Conservation (phyloP, 2,113 vertebrate genomes). For the Maylandia zebra region DNA sequence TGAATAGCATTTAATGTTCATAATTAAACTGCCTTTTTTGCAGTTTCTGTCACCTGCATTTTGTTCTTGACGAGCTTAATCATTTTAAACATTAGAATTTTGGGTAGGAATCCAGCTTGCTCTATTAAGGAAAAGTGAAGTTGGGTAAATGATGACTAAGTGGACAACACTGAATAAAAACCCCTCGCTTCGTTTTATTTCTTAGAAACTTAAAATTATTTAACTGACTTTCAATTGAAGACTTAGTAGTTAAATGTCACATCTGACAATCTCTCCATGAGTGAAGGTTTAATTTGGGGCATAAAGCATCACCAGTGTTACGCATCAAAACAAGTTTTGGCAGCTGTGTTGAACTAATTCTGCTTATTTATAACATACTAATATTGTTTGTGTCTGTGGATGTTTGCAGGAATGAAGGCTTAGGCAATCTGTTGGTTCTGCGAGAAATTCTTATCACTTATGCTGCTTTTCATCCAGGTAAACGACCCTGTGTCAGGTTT, state of each 20-base stretch:
- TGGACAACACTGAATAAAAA: neutral
- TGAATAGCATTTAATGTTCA: neutral
- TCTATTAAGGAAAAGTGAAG: neutral
- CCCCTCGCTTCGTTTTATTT: neutral
- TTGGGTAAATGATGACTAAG: neutral
- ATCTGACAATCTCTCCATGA: neutral
- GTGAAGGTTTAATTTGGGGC: neutral
- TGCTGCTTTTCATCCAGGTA: constrained; percentile 80
- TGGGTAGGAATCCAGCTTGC: neutral
- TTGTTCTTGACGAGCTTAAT: neutral
- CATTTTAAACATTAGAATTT: neutral
- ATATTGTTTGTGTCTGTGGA: constrained; percentile 5
- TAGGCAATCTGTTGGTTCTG: constrained; percentile 73
- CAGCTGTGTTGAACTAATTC: neutral
- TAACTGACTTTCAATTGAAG: neutral
- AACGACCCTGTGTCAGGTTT: neutral
- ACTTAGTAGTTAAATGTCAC: neutral
- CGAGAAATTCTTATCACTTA: constrained; percentile 80
- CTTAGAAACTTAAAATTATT: neutral
- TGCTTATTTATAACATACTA: neutral
- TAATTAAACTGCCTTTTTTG: neutral
- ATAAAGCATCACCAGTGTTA: neutral
- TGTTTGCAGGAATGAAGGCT: constrained; percentile 68
- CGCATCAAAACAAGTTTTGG: neutral
- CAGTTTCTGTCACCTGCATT: neutral